Conservation (phyloP, 1,140 invertebrate genomes). For the Leptopilina boulardi region DNA sequence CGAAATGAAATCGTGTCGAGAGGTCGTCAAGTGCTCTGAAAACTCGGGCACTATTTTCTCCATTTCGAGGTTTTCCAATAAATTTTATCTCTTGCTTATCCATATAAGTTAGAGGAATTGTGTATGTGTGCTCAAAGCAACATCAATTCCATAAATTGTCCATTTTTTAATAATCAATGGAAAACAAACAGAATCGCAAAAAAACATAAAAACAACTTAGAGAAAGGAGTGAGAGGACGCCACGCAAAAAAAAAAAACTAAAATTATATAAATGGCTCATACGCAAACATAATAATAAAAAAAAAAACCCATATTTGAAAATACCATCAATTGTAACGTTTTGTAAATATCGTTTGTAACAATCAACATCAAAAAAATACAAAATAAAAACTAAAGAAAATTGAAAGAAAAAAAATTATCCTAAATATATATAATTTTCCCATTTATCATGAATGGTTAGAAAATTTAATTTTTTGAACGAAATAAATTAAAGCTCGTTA, state of each 20-base stretch:
- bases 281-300: too few species aligned
- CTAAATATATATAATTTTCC: too few species aligned
- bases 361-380: too few species aligned
- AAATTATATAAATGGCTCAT: too few species aligned
- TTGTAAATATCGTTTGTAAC: too few species aligned
- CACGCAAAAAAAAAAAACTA: too few species aligned
- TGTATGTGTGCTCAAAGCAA: not conserved
- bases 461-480: not conserved
- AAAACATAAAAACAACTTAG: too few species aligned
- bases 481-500: not conserved
- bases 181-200: not conserved
- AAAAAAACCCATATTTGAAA: too few species aligned
- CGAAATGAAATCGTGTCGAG: conserved; percentile 30
- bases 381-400: too few species aligned
- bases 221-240: too few species aligned
- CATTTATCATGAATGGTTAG: not conserved
- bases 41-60: not conserved
- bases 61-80: not conserved
- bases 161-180: not conserved
- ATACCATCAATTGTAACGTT: too few species aligned
- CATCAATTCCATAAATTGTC: not conserved
- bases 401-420: too few species aligned
- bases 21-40: conserved; percentile 12
- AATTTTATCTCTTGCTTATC: conserved; percentile 18
- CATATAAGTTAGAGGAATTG: not conserved